These are phyloP conservation scores for Xanthia togata DNA, from an alignment of 2,888 invertebrate species.

Conservation along the genomic window DNA sequence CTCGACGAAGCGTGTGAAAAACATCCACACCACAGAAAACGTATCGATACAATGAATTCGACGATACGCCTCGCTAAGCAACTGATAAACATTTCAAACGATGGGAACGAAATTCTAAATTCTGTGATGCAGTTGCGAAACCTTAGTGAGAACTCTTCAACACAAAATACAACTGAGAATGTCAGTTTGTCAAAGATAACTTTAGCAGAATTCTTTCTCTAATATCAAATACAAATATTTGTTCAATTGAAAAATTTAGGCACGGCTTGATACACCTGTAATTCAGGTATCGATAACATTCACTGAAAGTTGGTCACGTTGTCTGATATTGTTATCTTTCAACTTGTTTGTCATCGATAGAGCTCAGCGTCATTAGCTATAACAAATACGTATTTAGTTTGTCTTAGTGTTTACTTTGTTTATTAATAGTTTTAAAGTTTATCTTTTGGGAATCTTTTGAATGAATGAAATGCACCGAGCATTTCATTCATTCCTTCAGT, in stretches of 20 bases:
- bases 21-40: constrained; percentile 57
- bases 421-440: constrained; percentile 29
- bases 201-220: constrained; percentile 50
- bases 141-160: constrained; percentile 69
- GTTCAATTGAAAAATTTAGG: constrained; percentile 67
- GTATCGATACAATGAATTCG: constrained; percentile 73
- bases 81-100: constrained; percentile 75
- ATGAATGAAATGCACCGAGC: too few relatives aligned
- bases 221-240: constrained; percentile 73
- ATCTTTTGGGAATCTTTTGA: too few relatives aligned
- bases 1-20: constrained; percentile 79
- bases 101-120: constrained; percentile 76
- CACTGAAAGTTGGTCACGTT: constrained; percentile 60
- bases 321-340: constrained; percentile 66
- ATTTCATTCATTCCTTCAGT: too few relatives aligned
- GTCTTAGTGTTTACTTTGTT: constrained; percentile 13
- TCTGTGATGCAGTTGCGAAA: constrained; percentile 74
- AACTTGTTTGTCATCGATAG: constrained; percentile 65
- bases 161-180: constrained; percentile 67
- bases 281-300: constrained; percentile 66
- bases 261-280: constrained; percentile 63
- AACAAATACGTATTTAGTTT: constrained; percentile 27
- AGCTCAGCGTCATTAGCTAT: constrained; percentile 19
- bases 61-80: constrained; percentile 78
- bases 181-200: constrained; percentile 69